Evolutionary conservation across 2,888 invertebrate genomes (phyloP).

Genomic region (Eupithecia dodoneata): DNA sequence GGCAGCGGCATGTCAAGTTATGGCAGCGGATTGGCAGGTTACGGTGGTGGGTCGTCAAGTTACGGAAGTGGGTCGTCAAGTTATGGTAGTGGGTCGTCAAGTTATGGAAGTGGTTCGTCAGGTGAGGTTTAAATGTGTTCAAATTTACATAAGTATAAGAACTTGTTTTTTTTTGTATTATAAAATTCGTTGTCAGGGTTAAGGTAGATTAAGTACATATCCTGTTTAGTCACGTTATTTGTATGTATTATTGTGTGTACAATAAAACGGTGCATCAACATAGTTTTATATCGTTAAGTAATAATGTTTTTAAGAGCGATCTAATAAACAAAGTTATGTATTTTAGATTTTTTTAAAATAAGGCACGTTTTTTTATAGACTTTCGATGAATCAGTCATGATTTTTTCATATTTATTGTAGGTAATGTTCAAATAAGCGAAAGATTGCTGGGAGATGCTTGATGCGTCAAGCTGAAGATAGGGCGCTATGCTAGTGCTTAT

Average conservation of each 20-base stretch:
- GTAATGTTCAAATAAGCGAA: too few species aligned
- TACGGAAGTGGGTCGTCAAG: conserved; percentile 1
- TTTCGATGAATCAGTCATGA: background rate
- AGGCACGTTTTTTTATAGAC: background rate
- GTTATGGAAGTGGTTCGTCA: background rate
- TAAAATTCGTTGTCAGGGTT: too few species aligned
- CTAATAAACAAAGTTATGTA: accelerated
- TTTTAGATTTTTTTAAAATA: background rate
- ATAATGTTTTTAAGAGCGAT: background rate
- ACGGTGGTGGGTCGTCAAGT: conserved; percentile 1
- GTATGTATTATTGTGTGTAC: too few species aligned
- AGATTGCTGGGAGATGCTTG: too few species aligned
- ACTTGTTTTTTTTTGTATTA: background rate
- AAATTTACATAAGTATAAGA: background rate
- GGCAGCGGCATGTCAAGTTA: background rate
- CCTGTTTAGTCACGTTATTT: too few species aligned
- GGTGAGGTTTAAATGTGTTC: background rate
- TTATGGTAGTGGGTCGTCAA: background rate
- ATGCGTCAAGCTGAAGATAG: too few species aligned
- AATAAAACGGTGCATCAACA: background rate
- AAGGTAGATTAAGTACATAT: too few species aligned
- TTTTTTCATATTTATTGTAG: background rate
- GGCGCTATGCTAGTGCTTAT: too few species aligned
- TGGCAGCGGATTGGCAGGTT: background rate
- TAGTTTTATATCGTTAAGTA: background rate